phyloP scores from a whole-genome alignment of 2,797 vertebrate genomes.

The Potorous gilbertii region DNA sequence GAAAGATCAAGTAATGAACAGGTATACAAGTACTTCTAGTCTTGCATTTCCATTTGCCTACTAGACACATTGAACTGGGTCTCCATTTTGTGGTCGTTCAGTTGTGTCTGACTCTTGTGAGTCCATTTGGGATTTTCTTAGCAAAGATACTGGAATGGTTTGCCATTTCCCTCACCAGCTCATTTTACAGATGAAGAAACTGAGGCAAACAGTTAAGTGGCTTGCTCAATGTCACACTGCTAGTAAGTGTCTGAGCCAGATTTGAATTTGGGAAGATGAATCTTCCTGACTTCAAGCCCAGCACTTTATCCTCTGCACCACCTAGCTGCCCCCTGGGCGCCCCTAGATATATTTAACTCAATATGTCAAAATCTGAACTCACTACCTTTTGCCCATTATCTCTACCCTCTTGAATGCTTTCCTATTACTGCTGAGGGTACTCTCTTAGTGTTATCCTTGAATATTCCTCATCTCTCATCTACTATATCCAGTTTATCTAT shows the following conservation, averaged over 20 bases:
- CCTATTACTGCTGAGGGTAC: neutral
- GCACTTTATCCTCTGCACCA: neutral
- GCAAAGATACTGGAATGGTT: neutral
- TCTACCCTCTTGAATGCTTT: neutral
- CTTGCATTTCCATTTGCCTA: neutral
- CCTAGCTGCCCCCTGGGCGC: neutral
- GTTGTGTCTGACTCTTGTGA: too few relatives aligned
- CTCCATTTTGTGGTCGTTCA: neutral
- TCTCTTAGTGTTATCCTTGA: neutral
- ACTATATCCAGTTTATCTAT: neutral
- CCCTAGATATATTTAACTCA: neutral
- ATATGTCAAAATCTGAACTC: neutral
- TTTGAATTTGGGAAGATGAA: too few relatives aligned
- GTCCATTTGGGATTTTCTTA: too few relatives aligned
- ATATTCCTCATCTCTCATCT: neutral
- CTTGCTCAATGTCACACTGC: neutral
- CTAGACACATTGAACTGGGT: neutral
- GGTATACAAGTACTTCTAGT: neutral
- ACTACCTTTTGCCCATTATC: neutral
- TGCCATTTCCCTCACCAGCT: neutral
- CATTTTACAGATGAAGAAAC: neutral
- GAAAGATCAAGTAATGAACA: neutral
- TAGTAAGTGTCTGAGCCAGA: too few relatives aligned
- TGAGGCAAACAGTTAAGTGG: neutral
- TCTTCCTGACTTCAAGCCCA: neutral